Conservation (phyloP, 2,113 vertebrate genomes). For the Campylomormyrus tamandua region DNA sequence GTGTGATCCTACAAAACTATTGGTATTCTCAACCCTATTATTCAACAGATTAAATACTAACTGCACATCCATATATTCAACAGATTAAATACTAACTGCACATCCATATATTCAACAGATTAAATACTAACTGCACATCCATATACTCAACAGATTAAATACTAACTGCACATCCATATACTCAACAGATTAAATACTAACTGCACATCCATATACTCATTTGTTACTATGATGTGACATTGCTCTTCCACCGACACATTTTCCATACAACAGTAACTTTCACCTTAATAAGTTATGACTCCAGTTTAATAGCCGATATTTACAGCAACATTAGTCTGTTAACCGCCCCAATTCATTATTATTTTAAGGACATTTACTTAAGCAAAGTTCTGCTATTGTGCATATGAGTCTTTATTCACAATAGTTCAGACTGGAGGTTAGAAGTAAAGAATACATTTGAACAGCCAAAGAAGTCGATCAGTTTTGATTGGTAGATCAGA, state of each 20-base stretch:
- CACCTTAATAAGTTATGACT: neutral
- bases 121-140: neutral
- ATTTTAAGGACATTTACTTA: neutral
- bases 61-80: neutral
- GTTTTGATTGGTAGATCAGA: neutral
- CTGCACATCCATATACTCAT: neutral
- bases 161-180: neutral
- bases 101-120: neutral
- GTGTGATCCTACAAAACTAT: neutral
- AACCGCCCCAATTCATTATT: neutral
- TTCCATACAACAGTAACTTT: neutral
- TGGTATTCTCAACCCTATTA: neutral
- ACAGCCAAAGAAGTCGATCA: neutral
- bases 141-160: neutral
- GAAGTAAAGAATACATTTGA: neutral
- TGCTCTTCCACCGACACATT: neutral
- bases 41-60: neutral
- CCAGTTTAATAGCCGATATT: neutral
- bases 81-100: no score
- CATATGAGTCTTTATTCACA: neutral
- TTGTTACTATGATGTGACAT: neutral
- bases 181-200: neutral
- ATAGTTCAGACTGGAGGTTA: neutral
- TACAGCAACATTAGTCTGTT: neutral
- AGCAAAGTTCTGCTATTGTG: neutral